A percentile compares a stretch with the other conserved stretches of the same genome.
phyloP scores from a whole-genome alignment of 1,140 invertebrate species.

The Leptonema lineaticorne region DNA sequence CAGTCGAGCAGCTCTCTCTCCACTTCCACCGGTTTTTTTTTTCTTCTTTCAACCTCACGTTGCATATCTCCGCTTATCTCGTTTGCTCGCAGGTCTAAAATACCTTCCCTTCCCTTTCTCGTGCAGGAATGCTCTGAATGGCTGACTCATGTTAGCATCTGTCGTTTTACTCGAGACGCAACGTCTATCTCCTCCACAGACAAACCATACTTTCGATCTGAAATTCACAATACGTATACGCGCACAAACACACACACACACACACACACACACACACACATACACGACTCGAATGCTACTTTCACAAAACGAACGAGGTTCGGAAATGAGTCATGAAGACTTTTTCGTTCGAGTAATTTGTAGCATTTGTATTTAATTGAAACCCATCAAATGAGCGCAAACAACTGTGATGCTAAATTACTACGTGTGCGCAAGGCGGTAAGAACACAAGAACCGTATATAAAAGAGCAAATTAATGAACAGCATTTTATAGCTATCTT shows the following conservation, averaged over 20 bases:
- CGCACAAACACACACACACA: too few species aligned
- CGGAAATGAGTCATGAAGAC: slow-evolving; percentile 4
- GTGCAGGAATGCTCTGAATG: slow-evolving; percentile 6
- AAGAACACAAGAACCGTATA: too few species aligned
- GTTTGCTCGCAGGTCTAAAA: not conserved
- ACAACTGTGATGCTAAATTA: not conserved
- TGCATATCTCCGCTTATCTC: not conserved
- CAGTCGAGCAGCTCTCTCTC: not conserved
- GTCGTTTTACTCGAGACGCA: slow-evolving; percentile 2
- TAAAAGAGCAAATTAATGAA: too few species aligned
- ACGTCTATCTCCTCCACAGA: not conserved
- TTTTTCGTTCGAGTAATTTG: not conserved
- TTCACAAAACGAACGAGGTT: slow-evolving; percentile 8
- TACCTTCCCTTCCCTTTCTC: too few species aligned
- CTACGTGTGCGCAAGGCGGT: not conserved
- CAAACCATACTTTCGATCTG: not conserved
- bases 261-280: not conserved
- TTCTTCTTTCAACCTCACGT: not conserved
- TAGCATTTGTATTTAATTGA: not conserved
- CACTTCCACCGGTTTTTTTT: not conserved
- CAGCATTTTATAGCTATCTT: too few species aligned
- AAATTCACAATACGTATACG: not conserved
- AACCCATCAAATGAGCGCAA: too few species aligned
- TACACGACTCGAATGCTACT: not conserved
- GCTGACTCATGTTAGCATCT: slow-evolving; percentile 20